Evolutionary conservation across 2,113 vertebrate species (phyloP).

Genomic region (Corythornis vintsioides): DNA sequence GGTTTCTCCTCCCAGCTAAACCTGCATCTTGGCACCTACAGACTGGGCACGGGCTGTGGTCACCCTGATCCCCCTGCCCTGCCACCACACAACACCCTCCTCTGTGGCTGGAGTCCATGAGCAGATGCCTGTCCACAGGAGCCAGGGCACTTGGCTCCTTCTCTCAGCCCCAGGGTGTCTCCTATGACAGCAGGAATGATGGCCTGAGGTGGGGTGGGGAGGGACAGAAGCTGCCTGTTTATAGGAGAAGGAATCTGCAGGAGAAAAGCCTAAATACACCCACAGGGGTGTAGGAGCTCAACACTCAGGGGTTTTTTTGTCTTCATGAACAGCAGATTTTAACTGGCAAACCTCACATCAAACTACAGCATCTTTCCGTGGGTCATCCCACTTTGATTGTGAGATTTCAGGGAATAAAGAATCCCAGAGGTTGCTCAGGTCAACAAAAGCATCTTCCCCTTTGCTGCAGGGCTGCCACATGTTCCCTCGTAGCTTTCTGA

Average conservation of each 20-base stretch:
- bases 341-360: background rate
- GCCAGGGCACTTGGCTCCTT: background rate
- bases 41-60: rapidly evolving
- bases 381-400: background rate
- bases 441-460: background rate
- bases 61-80: background rate
- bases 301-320: background rate
- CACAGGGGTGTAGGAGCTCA: background rate
- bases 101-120: background rate
- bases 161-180: background rate
- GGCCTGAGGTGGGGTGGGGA: background rate
- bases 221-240: background rate
- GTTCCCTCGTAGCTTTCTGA: background rate
- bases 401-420: background rate
- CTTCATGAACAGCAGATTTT: background rate
- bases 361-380: background rate
- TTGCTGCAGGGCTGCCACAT: background rate
- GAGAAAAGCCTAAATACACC: background rate
- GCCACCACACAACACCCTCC: background rate
- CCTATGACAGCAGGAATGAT: background rate
- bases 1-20: background rate
- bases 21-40: background rate
- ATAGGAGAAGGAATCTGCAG: background rate
- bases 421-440: background rate
- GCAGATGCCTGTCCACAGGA: background rate